A percentile compares a stretch with the other conserved stretches of the same genome.
These are phyloP conservation scores for Pelecanus crispus DNA, from an alignment of 2,113 vertebrate species.

Conservation along the genomic window DNA sequence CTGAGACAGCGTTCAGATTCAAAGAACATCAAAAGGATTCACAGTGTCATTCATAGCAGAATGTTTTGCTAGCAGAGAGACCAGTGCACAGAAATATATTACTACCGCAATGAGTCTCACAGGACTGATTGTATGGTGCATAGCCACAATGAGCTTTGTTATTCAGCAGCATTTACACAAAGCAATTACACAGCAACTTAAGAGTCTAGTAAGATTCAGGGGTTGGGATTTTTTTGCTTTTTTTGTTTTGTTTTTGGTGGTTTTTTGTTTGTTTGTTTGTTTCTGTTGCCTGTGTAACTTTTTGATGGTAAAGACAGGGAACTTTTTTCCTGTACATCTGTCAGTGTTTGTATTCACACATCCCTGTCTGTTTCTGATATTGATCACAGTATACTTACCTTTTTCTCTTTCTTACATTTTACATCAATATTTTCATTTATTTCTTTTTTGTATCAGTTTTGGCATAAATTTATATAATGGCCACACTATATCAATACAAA, in stretches of 20 bases:
- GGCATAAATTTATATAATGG: neutral
- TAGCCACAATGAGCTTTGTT: neutral
- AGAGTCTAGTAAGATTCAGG: neutral
- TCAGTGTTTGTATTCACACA: neutral
- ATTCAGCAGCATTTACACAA: neutral
- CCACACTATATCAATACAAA: neutral
- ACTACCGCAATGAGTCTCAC: fast-evolving
- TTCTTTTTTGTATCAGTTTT: neutral
- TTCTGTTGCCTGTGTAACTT: neutral
- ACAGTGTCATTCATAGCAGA: neutral
- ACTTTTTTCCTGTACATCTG: neutral
- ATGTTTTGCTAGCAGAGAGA: neutral
- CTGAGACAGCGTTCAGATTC: neutral
- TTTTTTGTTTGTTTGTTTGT: neutral
- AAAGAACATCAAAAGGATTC: neutral
- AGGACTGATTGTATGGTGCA: neutral
- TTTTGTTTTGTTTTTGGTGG: too few relatives aligned
- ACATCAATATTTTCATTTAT: neutral
- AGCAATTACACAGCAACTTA: neutral
- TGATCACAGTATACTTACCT: neutral
- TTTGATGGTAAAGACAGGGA: neutral
- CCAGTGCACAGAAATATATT: neutral
- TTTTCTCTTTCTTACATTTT: neutral
- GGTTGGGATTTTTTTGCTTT: neutral
- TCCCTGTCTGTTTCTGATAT: neutral